phyloP scores from a whole-genome alignment of 2,113 vertebrate species.

The Felis chaus region DNA sequence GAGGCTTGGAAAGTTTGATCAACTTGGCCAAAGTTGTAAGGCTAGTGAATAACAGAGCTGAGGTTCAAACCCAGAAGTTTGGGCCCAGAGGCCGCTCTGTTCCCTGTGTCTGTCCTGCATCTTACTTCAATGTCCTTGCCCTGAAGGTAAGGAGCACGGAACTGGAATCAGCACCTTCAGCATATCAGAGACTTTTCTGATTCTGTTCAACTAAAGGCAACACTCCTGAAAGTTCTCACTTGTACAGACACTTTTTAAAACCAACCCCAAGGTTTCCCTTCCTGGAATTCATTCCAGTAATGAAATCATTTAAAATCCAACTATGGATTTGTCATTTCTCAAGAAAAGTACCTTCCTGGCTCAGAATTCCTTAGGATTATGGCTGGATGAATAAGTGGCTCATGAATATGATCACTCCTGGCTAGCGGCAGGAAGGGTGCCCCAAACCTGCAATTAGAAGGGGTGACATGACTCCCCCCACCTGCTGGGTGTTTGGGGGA shows the following conservation, averaged over 20 bases:
- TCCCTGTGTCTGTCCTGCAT: not conserved
- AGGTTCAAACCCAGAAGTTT: not conserved
- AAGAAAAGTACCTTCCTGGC: not conserved
- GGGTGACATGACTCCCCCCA: constrained; percentile 20
- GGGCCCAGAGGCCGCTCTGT: not conserved
- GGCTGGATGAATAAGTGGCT: not conserved
- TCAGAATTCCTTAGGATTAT: not conserved
- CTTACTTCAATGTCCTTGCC: not conserved
- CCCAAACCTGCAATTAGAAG: constrained; percentile 43
- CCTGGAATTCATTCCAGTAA: constrained; percentile 11
- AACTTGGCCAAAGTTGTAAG: not conserved
- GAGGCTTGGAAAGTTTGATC: not conserved
- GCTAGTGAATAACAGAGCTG: not conserved
- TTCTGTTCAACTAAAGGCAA: not conserved
- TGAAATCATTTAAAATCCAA: constrained; percentile 32
- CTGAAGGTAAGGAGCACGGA: not conserved
- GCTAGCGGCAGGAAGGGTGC: not conserved
- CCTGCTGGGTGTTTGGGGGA: not conserved
- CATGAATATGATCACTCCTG: not conserved
- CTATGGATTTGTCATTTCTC: not conserved
- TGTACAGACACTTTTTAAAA: not conserved
- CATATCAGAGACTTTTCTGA: not conserved
- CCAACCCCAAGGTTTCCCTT: not conserved
- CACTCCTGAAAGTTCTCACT: not conserved
- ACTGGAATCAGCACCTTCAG: not conserved